Evolutionary conservation across 2,888 invertebrate species (phyloP).

Genomic region (Xestia sexstrigata): DNA sequence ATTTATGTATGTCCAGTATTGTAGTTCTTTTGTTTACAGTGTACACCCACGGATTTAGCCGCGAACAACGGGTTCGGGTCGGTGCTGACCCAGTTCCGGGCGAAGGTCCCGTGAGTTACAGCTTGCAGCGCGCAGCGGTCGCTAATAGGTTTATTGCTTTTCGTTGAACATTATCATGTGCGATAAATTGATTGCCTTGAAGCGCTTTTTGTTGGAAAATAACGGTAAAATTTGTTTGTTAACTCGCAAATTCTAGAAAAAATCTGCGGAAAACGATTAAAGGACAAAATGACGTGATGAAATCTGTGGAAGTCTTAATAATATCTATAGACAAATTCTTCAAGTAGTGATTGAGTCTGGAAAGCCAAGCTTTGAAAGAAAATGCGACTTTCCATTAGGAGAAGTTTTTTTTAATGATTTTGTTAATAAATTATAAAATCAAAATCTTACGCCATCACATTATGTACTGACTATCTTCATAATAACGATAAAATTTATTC

Average conservation of each 20-base stretch:
- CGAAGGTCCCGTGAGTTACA: slow-evolving; percentile 49
- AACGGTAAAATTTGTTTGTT: neutral
- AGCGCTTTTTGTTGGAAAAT: neutral
- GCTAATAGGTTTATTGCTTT: slow-evolving; percentile 36
- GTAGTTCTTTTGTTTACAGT: slow-evolving; percentile 54
- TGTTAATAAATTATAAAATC: neutral
- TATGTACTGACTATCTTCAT: neutral
- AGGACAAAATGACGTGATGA: neutral
- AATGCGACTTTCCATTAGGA: neutral
- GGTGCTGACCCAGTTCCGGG: slow-evolving; percentile 53
- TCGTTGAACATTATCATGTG: slow-evolving; percentile 19
- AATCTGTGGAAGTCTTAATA: neutral
- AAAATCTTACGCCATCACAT: neutral
- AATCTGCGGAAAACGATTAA: neutral
- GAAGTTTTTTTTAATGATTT: neutral
- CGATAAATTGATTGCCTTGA: neutral
- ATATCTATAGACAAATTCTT: neutral
- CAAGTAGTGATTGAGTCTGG: neutral
- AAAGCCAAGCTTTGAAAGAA: neutral
- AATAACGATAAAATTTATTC: neutral
- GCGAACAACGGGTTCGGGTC: slow-evolving; percentile 14
- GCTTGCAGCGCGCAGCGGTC: slow-evolving; percentile 9
- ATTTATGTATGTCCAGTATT: slow-evolving; percentile 3
- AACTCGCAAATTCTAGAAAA: neutral
- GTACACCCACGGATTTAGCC: slow-evolving; percentile 43